Evolutionary conservation across 2,888 invertebrate species (phyloP).

Genomic region (Tipula helvola): DNA sequence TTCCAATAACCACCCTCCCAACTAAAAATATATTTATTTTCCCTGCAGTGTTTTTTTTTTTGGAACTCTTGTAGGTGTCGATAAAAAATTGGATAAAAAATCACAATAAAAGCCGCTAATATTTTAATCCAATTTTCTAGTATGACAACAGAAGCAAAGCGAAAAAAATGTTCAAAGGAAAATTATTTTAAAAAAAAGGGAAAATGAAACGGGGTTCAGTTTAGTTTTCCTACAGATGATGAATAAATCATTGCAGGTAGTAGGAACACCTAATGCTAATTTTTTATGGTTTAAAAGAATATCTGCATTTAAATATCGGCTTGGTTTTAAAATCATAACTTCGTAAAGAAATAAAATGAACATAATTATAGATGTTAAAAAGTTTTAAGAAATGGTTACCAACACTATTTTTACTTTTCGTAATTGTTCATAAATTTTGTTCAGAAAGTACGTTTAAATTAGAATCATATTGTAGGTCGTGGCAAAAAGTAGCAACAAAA

Average conservation of each 20-base stretch:
- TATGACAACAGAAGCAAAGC: background rate
- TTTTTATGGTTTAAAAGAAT: no score
- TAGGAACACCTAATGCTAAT: background rate
- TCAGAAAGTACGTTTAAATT: background rate
- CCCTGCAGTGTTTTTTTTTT: background rate
- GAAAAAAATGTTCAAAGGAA: slow-evolving; percentile 5
- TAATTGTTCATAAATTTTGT: background rate
- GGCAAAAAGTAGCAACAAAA: background rate
- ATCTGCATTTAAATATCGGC: no score
- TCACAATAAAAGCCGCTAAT: slow-evolving; percentile 5
- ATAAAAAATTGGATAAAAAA: background rate
- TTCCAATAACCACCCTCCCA: background rate
- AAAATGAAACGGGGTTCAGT: background rate
- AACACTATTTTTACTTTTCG: background rate
- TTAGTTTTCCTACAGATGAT: background rate
- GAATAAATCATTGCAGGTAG: background rate
- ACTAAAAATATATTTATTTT: background rate
- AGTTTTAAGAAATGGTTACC: background rate
- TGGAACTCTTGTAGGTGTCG: background rate
- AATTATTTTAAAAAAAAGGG: background rate
- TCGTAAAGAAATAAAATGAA: no score
- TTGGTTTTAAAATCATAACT: no score
- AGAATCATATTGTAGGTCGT: background rate
- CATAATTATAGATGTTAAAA: no score
- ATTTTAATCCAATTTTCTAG: slow-evolving; percentile 8